phyloP scores from a whole-genome alignment of 1,140 invertebrate species.

The Drosophila arizonae region DNA sequence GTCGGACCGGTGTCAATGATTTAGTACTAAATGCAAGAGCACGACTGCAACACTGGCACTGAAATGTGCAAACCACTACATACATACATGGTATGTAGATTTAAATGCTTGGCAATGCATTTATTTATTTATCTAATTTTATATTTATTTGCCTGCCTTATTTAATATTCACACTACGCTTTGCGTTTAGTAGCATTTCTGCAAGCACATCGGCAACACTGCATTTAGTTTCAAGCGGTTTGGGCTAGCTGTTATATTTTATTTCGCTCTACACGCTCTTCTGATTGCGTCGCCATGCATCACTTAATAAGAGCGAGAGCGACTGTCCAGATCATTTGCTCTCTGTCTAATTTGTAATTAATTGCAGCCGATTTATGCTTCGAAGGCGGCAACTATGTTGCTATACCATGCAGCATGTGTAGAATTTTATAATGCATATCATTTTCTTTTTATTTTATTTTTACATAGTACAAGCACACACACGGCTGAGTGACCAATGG shows the following conservation, averaged over 20 bases:
- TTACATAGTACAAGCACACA: not conserved
- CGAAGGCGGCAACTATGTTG: conserved; percentile 20
- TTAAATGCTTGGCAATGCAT: not conserved
- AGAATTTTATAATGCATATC: conserved; percentile 16
- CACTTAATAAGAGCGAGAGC: conserved; percentile 1
- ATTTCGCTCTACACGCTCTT: conserved; percentile 7
- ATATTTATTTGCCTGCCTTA: not conserved
- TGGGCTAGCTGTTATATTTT: conserved; percentile 5
- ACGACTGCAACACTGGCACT: not conserved
- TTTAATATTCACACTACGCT: not conserved
- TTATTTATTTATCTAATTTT: not conserved
- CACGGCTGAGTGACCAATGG: conserved; percentile 5
- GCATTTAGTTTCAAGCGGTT: not conserved
- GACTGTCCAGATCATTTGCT: conserved; percentile 18
- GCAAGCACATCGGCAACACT: conserved; percentile 37
- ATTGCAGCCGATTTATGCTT: conserved; percentile 9
- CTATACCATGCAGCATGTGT: conserved; percentile 8
- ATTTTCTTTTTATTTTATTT: not conserved
- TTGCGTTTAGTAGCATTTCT: not conserved
- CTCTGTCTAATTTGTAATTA: conserved; percentile 21
- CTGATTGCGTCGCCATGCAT: not conserved
- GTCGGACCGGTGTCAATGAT: not conserved
- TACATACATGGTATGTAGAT: not conserved
- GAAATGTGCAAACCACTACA: not conserved
- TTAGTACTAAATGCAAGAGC: not conserved